Conservation (phyloP, 2,888 invertebrate species). For the Meghimatium bilineatum region DNA sequence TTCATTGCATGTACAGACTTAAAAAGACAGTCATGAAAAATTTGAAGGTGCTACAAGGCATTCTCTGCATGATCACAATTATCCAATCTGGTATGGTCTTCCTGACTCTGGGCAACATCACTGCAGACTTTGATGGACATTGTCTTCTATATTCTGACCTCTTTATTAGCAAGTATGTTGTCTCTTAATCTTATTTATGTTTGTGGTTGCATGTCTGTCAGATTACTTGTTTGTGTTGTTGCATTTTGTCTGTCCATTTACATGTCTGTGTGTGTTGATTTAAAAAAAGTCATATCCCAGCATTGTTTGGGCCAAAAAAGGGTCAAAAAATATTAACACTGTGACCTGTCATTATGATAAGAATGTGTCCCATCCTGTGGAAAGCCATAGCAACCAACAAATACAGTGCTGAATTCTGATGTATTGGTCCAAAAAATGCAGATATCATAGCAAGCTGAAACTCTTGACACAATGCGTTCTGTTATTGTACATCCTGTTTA, state of each 20-base stretch:
- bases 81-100: conserved; percentile 40
- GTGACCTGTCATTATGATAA: too few relatives aligned
- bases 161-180: conserved; percentile 8
- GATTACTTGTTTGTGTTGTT: background rate
- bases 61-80: conserved; percentile 14
- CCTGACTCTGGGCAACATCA: conserved; percentile 18
- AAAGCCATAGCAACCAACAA: too few relatives aligned
- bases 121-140: conserved; percentile 29
- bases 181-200: background rate
- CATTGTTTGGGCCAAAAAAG: too few relatives aligned
- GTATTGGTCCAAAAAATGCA: too few relatives aligned
- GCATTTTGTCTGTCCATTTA: background rate
- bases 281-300: background rate
- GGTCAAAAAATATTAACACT: too few relatives aligned
- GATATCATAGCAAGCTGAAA: too few relatives aligned
- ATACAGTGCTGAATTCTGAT: too few relatives aligned
- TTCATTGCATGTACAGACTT: conserved; percentile 32
- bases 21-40: conserved; percentile 14
- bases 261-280: background rate
- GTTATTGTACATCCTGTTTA: too few relatives aligned
- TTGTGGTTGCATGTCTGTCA: background rate
- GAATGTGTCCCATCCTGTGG: too few relatives aligned
- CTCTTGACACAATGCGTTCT: too few relatives aligned
- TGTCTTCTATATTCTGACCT: conserved; percentile 41
- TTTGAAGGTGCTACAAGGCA: conserved; percentile 27